These are phyloP conservation scores for Puntigrus tetrazona DNA, from an alignment of 2,113 vertebrate species.

Conservation along the genomic window DNA sequence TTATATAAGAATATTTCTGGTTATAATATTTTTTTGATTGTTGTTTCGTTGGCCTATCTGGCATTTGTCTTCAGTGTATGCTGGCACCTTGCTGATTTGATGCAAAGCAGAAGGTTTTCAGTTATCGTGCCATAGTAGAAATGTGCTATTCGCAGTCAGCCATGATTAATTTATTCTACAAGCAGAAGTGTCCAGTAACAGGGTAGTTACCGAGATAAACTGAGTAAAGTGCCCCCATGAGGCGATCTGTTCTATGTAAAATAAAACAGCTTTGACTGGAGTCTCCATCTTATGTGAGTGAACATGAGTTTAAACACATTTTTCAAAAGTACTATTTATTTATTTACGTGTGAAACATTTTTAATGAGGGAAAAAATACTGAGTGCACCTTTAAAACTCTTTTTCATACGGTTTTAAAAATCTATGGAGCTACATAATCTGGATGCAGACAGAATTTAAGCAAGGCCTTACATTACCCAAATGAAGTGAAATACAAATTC, in stretches of 20 bases:
- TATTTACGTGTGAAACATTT: not conserved
- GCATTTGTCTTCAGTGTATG: not conserved
- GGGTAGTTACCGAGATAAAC: not conserved
- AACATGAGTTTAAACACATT: conserved; percentile 10
- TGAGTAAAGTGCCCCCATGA: conserved; percentile 12
- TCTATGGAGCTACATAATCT: not conserved
- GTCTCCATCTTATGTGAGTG: not conserved
- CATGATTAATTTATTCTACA: conserved; percentile 5
- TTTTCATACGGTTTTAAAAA: not conserved
- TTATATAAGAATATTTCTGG: not conserved
- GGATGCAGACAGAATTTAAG: not conserved
- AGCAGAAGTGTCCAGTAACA: conserved; percentile 24
- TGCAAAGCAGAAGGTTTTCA: not conserved
- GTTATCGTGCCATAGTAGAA: not conserved
- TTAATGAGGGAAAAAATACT: not conserved
- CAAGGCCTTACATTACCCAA: not conserved
- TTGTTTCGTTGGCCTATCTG: not conserved
- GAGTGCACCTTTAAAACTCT: not conserved
- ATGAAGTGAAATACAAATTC: not conserved
- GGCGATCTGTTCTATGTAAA: conserved; percentile 15
- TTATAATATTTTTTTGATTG: not conserved
- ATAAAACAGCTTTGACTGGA: conserved; percentile 1
- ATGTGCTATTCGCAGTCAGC: not conserved
- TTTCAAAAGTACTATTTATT: conserved; percentile 5
- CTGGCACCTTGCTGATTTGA: conserved; percentile 6